phyloP scores from a whole-genome alignment of 92 coral and sea anemone species.

The Zoanthus gigantus region DNA sequence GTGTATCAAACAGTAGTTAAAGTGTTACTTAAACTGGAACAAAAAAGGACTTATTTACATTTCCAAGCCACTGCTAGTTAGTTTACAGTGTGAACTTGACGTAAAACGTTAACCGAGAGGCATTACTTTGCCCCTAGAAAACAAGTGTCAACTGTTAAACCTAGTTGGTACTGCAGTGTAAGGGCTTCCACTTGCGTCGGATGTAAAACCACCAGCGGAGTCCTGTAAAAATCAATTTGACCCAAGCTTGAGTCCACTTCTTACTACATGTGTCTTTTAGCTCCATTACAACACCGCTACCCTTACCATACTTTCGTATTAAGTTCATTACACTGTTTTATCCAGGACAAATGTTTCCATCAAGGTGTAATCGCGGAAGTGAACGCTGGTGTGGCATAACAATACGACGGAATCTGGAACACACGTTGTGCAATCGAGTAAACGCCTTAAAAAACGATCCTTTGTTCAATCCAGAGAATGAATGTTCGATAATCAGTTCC shows the following conservation, averaged over 20 bases:
- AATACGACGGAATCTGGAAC: no score
- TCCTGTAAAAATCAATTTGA: slow-evolving; percentile 31
- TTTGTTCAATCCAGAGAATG: no score
- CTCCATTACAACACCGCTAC: slow-evolving; percentile 41
- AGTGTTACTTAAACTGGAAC: background rate
- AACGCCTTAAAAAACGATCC: no score
- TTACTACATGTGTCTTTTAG: slow-evolving; percentile 36
- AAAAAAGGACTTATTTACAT: background rate
- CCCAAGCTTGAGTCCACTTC: slow-evolving; percentile 47
- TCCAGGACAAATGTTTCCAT: slow-evolving; percentile 46
- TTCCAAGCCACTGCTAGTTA: background rate
- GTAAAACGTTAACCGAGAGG: background rate
- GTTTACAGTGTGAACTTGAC: background rate
- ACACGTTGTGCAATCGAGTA: no score
- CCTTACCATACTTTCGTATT: background rate
- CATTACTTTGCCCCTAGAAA: background rate
- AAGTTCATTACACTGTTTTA: slow-evolving; percentile 49
- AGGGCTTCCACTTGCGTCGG: background rate
- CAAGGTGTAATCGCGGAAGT: background rate
- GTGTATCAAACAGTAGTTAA: background rate
- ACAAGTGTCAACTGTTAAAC: background rate
- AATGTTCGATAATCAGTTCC: no score
- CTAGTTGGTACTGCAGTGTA: background rate
- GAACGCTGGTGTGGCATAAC: slow-evolving; percentile 29
- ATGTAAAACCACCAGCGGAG: slow-evolving; percentile 24